phyloP scores from a whole-genome alignment of 2,888 invertebrate species.

The Orthosia incerta region DNA sequence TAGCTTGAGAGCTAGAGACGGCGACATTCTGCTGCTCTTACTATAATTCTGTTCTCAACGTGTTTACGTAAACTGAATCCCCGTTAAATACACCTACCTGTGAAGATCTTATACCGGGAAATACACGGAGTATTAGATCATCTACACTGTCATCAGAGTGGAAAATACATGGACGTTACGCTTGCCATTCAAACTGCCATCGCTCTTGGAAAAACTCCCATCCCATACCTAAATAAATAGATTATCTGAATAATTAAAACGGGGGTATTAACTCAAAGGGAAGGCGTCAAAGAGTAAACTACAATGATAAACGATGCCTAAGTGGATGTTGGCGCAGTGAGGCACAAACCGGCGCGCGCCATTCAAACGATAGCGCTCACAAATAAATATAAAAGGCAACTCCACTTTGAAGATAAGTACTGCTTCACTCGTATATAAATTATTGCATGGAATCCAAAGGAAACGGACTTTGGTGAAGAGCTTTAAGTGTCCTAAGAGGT shows the following conservation, averaged over 20 bases:
- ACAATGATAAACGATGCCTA: slow-evolving; percentile 64
- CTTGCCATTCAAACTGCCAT: neutral
- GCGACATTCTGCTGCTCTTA: neutral
- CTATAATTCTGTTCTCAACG: neutral
- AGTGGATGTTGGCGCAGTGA: slow-evolving; percentile 57
- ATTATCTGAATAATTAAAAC: slow-evolving; percentile 52
- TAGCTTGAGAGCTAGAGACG: neutral
- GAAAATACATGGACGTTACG: neutral
- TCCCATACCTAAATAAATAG: slow-evolving; percentile 34
- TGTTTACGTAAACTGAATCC: neutral
- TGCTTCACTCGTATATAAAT: slow-evolving; percentile 49
- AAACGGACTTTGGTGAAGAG: slow-evolving; percentile 25
- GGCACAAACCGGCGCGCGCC: slow-evolving; percentile 43
- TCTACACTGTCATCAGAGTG: neutral
- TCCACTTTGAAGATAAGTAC: slow-evolving; percentile 54
- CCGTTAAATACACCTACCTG: neutral
- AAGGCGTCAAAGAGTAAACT: slow-evolving; percentile 53
- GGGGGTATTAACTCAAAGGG: slow-evolving; percentile 46
- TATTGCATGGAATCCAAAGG: slow-evolving; percentile 41
- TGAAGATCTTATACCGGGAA: too few species aligned
- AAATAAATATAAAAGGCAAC: slow-evolving; percentile 58
- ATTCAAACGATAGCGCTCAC: slow-evolving; percentile 54
- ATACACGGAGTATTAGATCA: slow-evolving; percentile 10
- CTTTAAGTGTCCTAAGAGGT: slow-evolving; percentile 6
- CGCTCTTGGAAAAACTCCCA: slow-evolving; percentile 8